Evolutionary conservation across 37 sponge, comb jelly and placozoan species (phyloP), one percentile per base, ranked within the genome.

Genomic region (Cladorhizidae sp.): DNA sequence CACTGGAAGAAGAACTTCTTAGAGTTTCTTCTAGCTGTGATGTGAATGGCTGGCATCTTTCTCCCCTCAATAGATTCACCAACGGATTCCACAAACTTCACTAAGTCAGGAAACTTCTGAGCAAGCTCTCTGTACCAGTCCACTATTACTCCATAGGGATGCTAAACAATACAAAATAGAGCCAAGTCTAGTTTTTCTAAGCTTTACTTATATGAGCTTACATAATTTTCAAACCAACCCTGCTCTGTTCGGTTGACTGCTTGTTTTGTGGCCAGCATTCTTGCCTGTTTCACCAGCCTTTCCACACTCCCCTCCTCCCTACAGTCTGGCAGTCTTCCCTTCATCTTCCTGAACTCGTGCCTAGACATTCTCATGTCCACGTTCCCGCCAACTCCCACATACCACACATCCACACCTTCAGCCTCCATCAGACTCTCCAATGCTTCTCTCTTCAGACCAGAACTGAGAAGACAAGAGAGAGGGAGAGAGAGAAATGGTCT

Each of bases 1-100:
- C 94, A 93, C 70, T 93, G 94, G 54, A 93, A 70, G 77, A 87
- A 93, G 41, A 93, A 70, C 52, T 74, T 85, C 15, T 49, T 32
- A 32, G 12, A 61, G 20, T 57, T 54, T 1, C 40, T 58, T 40
- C 33, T 38, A 1, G 81, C 83, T 40, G 82, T 83, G 35, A 93
- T 86, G 68, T 86, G 90, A 14, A 93, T 84, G 31, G 94, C 94
- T 36, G 86, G 78, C 65, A 79, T 71, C 35, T 82, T 77, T 55
- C 90, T 59, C 1, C 76, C 77, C 37, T 89, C 76, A 23, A 25
- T 20, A 2, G 94, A 73, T 76, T 76, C 65, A 0, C 94, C 94
- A 78, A 89, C 86, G 57, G 82, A 69, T 20, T 76, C 49, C 52
- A 68, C 76, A 58, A 63, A 89, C 50, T 45, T 77, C 39, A 89